phyloP scores from a whole-genome alignment of 2,797 vertebrate genomes.

The Sebastes minor region DNA sequence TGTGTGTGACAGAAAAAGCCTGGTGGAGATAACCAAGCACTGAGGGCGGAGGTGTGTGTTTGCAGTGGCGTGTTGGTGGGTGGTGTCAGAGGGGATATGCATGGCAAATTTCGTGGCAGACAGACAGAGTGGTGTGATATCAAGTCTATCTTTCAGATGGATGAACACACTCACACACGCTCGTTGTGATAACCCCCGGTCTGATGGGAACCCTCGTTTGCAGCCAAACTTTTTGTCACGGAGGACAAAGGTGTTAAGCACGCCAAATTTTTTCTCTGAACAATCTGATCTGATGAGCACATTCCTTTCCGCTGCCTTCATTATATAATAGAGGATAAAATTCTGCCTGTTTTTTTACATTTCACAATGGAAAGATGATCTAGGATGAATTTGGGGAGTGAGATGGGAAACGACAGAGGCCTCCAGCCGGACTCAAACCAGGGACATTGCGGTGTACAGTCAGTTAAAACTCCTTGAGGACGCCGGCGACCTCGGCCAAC shows the following conservation, averaged over 20 bases:
- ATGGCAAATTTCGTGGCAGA: constrained; percentile 26
- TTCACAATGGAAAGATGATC: background rate
- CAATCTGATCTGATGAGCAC: constrained; percentile 48
- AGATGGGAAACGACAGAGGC: background rate
- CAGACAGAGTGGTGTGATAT: constrained; percentile 57
- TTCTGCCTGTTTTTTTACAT: background rate
- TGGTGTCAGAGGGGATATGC: constrained; percentile 5
- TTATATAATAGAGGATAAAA: constrained; percentile 27
- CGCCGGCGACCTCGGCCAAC: no score
- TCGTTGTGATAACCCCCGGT: constrained; percentile 23
- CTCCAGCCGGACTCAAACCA: background rate
- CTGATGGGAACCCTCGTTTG: constrained; percentile 53
- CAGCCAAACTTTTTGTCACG: constrained; percentile 55
- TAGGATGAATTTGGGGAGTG: no score
- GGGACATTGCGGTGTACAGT: no score
- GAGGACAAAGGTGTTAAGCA: constrained; percentile 59
- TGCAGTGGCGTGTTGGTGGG: background rate
- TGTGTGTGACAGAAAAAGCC: background rate
- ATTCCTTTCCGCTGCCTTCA: constrained; percentile 48
- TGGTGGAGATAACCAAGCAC: background rate
- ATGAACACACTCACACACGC: constrained; percentile 19
- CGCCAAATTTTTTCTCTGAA: constrained; percentile 16
- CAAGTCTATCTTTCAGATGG: constrained; percentile 62
- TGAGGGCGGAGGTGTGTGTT: background rate
- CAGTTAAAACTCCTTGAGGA: no score